These are phyloP conservation scores for Eucera pruinosa DNA, from an alignment of 2,888 invertebrate species.

Conservation along the genomic window DNA sequence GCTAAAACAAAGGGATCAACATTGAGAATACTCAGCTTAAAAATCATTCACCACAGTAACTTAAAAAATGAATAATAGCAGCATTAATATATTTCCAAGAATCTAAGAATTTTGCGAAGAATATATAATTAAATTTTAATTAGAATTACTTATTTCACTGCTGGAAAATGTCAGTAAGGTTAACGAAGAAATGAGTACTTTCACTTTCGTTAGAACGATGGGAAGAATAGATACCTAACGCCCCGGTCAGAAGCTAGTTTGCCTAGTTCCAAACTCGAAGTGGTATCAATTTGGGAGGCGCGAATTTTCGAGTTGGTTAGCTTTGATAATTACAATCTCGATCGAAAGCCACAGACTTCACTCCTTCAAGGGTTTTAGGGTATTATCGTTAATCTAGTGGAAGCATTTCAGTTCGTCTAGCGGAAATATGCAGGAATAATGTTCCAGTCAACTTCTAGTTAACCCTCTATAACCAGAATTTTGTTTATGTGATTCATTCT, in stretches of 20 bases:
- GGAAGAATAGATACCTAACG: neutral
- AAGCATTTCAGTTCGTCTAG: neutral
- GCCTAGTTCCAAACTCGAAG: neutral
- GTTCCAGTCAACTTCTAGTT: too few species aligned
- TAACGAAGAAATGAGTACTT: neutral
- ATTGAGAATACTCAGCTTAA: too few species aligned
- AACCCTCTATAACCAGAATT: too few species aligned
- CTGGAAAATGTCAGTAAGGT: neutral
- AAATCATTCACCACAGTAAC: too few species aligned
- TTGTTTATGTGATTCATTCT: too few species aligned
- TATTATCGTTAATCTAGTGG: neutral
- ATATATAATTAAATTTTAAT: too few species aligned
- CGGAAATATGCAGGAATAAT: too few species aligned
- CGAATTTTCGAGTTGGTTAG: conserved; percentile 22
- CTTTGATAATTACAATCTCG: conserved; percentile 19
- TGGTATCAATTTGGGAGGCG: conserved; percentile 7
- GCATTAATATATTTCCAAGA: too few species aligned
- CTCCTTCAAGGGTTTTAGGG: neutral
- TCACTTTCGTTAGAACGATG: neutral
- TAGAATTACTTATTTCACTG: too few species aligned
- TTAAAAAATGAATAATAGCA: too few species aligned
- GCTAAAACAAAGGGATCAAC: too few species aligned
- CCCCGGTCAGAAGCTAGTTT: neutral
- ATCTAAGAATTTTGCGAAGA: too few species aligned
- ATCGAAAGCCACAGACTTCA: neutral